phyloP scores from a whole-genome alignment of 2,797 vertebrate species.

The Chelon labrosus region DNA sequence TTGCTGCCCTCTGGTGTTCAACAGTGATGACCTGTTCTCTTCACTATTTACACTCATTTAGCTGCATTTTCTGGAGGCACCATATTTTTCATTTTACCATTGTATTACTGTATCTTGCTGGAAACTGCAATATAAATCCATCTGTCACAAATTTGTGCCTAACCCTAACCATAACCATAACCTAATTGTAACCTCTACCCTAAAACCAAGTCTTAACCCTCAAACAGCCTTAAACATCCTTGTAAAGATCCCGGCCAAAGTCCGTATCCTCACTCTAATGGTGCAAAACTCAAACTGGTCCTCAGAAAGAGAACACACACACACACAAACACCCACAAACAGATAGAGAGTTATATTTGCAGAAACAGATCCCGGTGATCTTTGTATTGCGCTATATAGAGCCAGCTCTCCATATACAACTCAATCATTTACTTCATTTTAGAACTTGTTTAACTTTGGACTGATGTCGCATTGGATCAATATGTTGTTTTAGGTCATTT shows the following conservation, averaged over 20 bases:
- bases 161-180: too few relatives aligned
- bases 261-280: too few relatives aligned
- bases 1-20: conserved; percentile 70
- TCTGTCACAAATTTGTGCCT: background rate
- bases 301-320: conserved; percentile 1
- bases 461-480: too few relatives aligned
- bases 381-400: conserved; percentile 9
- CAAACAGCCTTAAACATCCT: too few relatives aligned
- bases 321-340: conserved; percentile 3
- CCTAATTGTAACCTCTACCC: too few relatives aligned
- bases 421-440: background rate
- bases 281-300: too few relatives aligned
- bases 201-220: too few relatives aligned
- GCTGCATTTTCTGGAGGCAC: background rate
- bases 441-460: too few relatives aligned
- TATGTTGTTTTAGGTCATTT: too few relatives aligned
- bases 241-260: too few relatives aligned
- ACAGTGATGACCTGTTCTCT: background rate
- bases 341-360: background rate
- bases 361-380: conserved; percentile 20
- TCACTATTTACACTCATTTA: background rate
- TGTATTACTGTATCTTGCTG: background rate
- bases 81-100: background rate
- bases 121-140: background rate
- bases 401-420: background rate